Evolutionary conservation across 2,888 invertebrate species (phyloP).

Genomic region (Noctua pronuba): DNA sequence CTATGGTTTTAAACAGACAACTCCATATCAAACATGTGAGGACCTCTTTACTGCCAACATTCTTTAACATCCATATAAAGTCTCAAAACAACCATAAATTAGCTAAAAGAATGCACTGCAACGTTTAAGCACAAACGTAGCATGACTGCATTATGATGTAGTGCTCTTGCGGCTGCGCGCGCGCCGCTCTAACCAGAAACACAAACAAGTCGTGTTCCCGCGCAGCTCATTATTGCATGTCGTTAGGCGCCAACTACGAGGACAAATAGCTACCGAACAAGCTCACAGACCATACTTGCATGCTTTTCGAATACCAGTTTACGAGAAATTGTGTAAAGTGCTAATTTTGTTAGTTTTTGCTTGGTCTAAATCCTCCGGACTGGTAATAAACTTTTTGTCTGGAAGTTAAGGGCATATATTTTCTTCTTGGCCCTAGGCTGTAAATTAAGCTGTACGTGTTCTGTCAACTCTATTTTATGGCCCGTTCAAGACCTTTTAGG

Average conservation of each 20-base stretch:
- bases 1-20: background rate
- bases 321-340: constrained; percentile 47
- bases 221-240: constrained; percentile 86
- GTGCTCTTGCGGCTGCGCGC: constrained; percentile 59
- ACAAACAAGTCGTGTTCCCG: constrained; percentile 79
- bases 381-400: constrained; percentile 9
- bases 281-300: constrained; percentile 60
- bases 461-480: constrained; percentile 8
- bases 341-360: constrained; percentile 39
- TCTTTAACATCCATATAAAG: background rate
- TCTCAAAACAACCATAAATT: constrained; percentile 17
- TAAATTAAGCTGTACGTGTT: constrained; percentile 10
- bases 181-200: constrained; percentile 76
- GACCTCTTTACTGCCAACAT: background rate
- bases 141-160: constrained; percentile 48
- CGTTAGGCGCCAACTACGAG: constrained; percentile 84
- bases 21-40: background rate
- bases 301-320: constrained; percentile 57
- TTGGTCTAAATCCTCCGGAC: constrained; percentile 1
- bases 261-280: constrained; percentile 71
- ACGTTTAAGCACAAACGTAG: constrained; percentile 67
- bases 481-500: background rate
- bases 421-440: background rate
- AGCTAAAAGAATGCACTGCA: constrained; percentile 33
- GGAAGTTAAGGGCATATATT: background rate